Base-by-base conservation (phyloP, 2,797 vertebrate species). In the Chiroxiphia lanceolata region DNA sequence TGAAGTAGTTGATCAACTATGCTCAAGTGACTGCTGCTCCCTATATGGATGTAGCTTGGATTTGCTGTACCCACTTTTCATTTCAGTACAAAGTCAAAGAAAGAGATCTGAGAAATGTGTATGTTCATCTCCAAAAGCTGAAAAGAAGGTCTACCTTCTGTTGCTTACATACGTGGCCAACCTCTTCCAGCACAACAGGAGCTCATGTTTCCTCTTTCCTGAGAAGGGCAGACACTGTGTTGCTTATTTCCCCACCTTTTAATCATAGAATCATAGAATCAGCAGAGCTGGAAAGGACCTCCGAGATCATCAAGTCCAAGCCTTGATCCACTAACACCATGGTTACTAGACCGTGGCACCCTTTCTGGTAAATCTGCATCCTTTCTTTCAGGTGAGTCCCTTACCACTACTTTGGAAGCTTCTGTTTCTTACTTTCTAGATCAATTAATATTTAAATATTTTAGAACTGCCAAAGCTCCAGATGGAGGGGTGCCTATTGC, bases 1-100 rank as follows among this genome's bases (percentile, higher is more conserved):
- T 96, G 90, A 93, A 95, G 82, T 78, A 80, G 81, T 10, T 83
- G 71, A 77, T 91, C 83, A 86, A 40, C 63, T 91, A 72, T 87
- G 85, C 93, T 96, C 92, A 64, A 88, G 87, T 26, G 87, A 91
- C 90, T 2, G 0, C 40, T 78, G 61, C 50, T 83, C 45, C 77
- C 61, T 61, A 2, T 50, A 67, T 53, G 53, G 40, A 40, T 61
- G 50, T 47, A 60, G n/a, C 26, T 61, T 75, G 51, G 50, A 65
- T 69, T 89, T 17, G 4, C 38, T 81, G 42, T 65, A 72, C 13
- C 26, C 31, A 42, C 3, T 77, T 61, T 44, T 78, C 34, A 44
- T 92, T 96, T 84, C 74, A 67, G 27, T 74, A 53, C 38, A 69
- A 95, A 95, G 53, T 82, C 60, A 76, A 54, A 85, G 51, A 48